Evolutionary conservation across 2,888 invertebrate species (phyloP), one percentile per base, ranked within the genome.

Genomic region (Rutpela maculata): DNA sequence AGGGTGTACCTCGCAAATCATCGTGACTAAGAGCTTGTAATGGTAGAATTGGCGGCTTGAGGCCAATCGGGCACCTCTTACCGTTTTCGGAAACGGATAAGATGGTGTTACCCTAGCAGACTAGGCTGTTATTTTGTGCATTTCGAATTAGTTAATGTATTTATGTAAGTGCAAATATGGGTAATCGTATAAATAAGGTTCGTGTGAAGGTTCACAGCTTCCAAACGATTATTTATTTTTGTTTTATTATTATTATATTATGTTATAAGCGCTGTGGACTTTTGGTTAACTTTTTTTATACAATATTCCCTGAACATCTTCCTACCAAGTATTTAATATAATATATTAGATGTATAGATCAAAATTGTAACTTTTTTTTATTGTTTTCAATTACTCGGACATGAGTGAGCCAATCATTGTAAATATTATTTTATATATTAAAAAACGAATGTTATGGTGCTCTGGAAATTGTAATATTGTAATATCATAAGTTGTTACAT

Each of bases 261-360:
- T 70, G 74, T 63, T 63, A 26, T 26, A 71, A 50, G 55, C 35
- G 50, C 66, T 43, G 57, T 38, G 68, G 63, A 55, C 43, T 74
- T 65, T 65, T 59, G 26, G 15, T 59, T 75, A 77, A 78, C 77
- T 75, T 78, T 81, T 80, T 76, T 81, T 71, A 74, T 75, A 81
- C 75, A 59, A 78, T 75, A 75, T 79, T 82, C 81, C 83, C 84
- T 75, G 78, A 85, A 89, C 89, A 90, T 90, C 89, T 89, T 90
- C 89, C 89, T 90, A 89, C 88, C 88, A 88, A 90, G 90, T 89
- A 90, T 90, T 90, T 89, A 88, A 88, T 82, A 77, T 82, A 84
- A 84, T 82, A 79, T 85, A 80, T 84, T 86, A 85, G 81, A 81
- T 87, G 84, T 87, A 86, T 84, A 85, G 82, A 82, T 83, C 85